Evolutionary conservation across 2,888 invertebrate genomes (phyloP).

Genomic region (Chrysina gloriosa): DNA sequence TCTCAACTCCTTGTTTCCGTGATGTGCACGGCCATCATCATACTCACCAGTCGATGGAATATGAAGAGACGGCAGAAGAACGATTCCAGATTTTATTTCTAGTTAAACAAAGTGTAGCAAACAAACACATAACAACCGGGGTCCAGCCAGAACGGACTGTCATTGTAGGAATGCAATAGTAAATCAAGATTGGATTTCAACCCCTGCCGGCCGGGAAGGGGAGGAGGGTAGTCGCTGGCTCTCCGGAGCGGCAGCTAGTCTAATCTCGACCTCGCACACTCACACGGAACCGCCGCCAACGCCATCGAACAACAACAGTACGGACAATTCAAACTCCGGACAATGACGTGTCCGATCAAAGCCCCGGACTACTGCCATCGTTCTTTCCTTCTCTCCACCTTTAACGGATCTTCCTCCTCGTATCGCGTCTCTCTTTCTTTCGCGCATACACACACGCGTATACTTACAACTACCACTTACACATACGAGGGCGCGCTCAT

Average conservation of each 20-base stretch:
- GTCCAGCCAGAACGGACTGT: conserved; percentile 57
- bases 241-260: conserved; percentile 57
- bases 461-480: background rate
- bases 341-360: conserved; percentile 65
- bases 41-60: too few relatives aligned
- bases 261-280: conserved; percentile 65
- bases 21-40: too few relatives aligned
- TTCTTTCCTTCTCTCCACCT: background rate
- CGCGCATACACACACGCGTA: conserved; percentile 6
- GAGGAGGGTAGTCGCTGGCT: conserved; percentile 35
- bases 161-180: conserved; percentile 67
- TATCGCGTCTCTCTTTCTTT: background rate
- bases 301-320: conserved; percentile 36
- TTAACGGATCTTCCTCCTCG: background rate
- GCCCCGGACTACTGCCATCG: conserved; percentile 47
- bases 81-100: conserved; percentile 48
- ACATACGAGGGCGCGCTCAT: conserved; percentile 54
- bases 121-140: conserved; percentile 54
- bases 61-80: too few relatives aligned
- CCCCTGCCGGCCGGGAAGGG: conserved; percentile 57
- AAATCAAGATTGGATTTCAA: conserved; percentile 67
- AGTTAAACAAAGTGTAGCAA: conserved; percentile 63
- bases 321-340: conserved; percentile 51
- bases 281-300: conserved; percentile 49
- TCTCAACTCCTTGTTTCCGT: too few relatives aligned